phyloP scores from a whole-genome alignment of 2,888 invertebrate genomes.

The Formica aserva region DNA sequence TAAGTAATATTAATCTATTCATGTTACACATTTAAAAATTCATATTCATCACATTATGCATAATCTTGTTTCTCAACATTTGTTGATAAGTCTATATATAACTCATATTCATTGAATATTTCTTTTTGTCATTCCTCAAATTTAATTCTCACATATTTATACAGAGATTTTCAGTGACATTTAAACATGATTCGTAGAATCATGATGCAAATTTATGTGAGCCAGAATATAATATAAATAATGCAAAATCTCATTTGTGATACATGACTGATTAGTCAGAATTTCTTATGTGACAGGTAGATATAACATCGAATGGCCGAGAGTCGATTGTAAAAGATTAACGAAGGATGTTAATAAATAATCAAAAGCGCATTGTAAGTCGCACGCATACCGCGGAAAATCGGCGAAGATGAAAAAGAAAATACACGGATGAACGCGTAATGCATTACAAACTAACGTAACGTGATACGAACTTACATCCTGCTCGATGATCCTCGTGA shows the following conservation, averaged over 20 bases:
- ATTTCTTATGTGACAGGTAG: not conserved
- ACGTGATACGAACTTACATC: conserved; percentile 64
- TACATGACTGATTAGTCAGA: conserved; percentile 29
- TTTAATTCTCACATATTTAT: not conserved
- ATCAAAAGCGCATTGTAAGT: conserved; percentile 10
- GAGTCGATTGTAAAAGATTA: conserved; percentile 1
- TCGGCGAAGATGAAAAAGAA: conserved; percentile 60
- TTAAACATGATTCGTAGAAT: not conserved
- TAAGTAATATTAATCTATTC: not conserved
- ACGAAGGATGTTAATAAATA: not conserved
- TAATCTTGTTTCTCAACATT: not conserved
- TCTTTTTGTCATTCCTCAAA: not conserved
- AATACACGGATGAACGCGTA: conserved; percentile 38
- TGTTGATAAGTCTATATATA: not conserved
- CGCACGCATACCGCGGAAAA: conserved; percentile 45
- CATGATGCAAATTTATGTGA: not conserved
- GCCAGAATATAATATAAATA: conserved; percentile 10
- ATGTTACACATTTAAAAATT: not conserved
- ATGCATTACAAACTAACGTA: conserved; percentile 45
- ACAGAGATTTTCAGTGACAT: not conserved
- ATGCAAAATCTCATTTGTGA: conserved; percentile 12
- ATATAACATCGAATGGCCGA: conserved; percentile 8
- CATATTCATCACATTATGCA: not conserved
- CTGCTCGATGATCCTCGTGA: conserved; percentile 29
- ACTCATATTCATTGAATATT: not conserved